A percentile compares a stretch with the other conserved stretches of the same genome.
These are phyloP conservation scores for Champsocephalus gunnari DNA, from an alignment of 2,797 vertebrate genomes.

Conservation along the genomic window DNA sequence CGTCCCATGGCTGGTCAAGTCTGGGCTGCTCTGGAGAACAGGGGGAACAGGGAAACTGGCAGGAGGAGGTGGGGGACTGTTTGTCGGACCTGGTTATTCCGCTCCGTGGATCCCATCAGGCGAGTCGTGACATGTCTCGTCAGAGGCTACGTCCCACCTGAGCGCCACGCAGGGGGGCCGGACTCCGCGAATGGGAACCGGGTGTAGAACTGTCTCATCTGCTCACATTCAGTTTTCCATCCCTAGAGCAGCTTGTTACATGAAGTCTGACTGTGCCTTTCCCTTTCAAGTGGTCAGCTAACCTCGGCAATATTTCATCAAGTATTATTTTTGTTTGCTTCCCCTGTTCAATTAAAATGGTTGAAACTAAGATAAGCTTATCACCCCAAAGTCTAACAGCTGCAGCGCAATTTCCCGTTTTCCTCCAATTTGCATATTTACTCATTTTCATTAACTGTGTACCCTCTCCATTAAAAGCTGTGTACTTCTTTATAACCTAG, in stretches of 20 bases:
- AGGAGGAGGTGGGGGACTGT: slow-evolving; percentile 71
- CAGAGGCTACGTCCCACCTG: slow-evolving; percentile 76
- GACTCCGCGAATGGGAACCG: slow-evolving; percentile 55
- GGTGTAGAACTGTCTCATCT: slow-evolving; percentile 75
- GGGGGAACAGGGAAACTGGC: slow-evolving; percentile 55
- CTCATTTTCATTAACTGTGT: slow-evolving; percentile 53
- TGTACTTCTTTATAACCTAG: slow-evolving; percentile 15
- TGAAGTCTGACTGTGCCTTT: slow-evolving; percentile 47
- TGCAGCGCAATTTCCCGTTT: slow-evolving; percentile 62
- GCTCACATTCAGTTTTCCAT: slow-evolving; percentile 69
- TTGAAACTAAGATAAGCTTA: slow-evolving; percentile 66
- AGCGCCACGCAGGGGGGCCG: slow-evolving; percentile 51
- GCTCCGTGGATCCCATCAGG: slow-evolving; percentile 78
- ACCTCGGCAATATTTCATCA: slow-evolving; percentile 55
- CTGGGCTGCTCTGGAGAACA: slow-evolving; percentile 43
- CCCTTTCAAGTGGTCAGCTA: slow-evolving; percentile 48
- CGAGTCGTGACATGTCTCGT: slow-evolving; percentile 74
- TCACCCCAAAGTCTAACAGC: slow-evolving; percentile 52
- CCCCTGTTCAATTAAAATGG: slow-evolving; percentile 59
- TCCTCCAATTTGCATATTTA: slow-evolving; percentile 50
- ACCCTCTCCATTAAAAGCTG: slow-evolving; percentile 47
- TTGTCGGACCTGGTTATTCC: slow-evolving; percentile 81
- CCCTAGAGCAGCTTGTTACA: slow-evolving; percentile 55
- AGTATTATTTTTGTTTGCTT: slow-evolving; percentile 63
- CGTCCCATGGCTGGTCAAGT: slow-evolving; percentile 57